Evolutionary conservation across 2,888 invertebrate genomes (phyloP).

Genomic region (Argyra leucocephala): DNA sequence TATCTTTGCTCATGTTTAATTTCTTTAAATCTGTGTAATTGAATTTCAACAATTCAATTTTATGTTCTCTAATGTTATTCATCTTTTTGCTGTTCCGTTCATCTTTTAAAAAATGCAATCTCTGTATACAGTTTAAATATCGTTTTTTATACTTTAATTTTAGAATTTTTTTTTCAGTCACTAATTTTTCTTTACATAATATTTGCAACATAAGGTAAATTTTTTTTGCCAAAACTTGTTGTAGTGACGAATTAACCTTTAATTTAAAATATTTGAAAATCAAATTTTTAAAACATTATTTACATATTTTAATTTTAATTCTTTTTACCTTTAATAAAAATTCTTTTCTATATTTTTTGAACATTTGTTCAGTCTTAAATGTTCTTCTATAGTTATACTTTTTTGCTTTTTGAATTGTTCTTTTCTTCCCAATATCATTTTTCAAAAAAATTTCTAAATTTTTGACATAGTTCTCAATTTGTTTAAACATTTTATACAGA

Average conservation of each 20-base stretch:
- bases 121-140: conserved; percentile 20
- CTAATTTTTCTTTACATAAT: conserved; percentile 33
- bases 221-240: conserved; percentile 34
- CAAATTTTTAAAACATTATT: no score
- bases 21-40: no score
- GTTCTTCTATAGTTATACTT: no score
- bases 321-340: conserved; percentile 36
- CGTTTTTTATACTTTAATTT: conserved; percentile 34
- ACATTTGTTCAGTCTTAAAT: no score
- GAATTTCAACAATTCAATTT: no score
- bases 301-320: no score
- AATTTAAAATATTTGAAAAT: conserved; percentile 8
- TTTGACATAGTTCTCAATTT: conserved; percentile 30
- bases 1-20: no score
- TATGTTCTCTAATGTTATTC: no score
- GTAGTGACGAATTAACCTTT: conserved; percentile 33
- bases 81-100: not conserved
- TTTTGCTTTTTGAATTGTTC: not conserved
- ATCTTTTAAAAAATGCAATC: no score
- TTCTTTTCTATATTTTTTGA: conserved; percentile 30
- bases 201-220: conserved; percentile 30
- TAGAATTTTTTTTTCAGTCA: conserved; percentile 34
- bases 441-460: conserved; percentile 29
- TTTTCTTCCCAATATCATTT: conserved; percentile 16
- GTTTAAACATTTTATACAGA: conserved; percentile 29